Evolutionary conservation across 2,113 vertebrate genomes (phyloP), one percentile per base, ranked within the genome.

Genomic region (Chitala chitala): DNA sequence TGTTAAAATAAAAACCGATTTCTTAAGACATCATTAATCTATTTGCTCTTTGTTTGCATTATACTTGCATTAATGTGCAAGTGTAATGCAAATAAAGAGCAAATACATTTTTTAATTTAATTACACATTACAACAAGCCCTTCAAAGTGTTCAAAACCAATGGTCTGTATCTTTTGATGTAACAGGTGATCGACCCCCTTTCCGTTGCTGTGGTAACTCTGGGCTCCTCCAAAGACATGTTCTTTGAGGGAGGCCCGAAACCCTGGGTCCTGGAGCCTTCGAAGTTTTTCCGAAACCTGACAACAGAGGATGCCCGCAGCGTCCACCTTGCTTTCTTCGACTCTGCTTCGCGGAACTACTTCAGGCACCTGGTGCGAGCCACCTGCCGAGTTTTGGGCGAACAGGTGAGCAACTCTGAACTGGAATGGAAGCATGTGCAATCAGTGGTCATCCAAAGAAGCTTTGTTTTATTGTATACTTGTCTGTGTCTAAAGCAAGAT

Each of bases 241-340:
- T 95, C 17, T 96, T 99, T 73, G 94, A 98, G 76, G 96, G 94
- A 2, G 96, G 97, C 15, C 96, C 96, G 0, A 87, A 87, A 24
- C 94, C 95, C 0, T 99, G 96, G 97, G 88, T 99, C 22, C 92
- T 96, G 3, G 96, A 99, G 74, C 96, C 96, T 3, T 95, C 94
- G 0, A 96, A 91, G 78, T 99, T 99, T 89, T 97, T 94, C 84
- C 89, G 92, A 76, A 93, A 89, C 1, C 5, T 94, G 46, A 89
- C 85, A 0, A 82, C 92, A 0, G 93, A 95, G 79, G 87, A 94
- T 61, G 54, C 79, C 2, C 82, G 73, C 50, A 88, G 87, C 0
- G 69, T 94, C 31, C 78, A 31, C 15, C 80, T 97, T 2, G 82
- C 83, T 20, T 82, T 93, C 6, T 81, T 87, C 10, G 91, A 84